Conservation (phyloP, 2,113 vertebrate genomes). For the Corvus moneduloides region DNA sequence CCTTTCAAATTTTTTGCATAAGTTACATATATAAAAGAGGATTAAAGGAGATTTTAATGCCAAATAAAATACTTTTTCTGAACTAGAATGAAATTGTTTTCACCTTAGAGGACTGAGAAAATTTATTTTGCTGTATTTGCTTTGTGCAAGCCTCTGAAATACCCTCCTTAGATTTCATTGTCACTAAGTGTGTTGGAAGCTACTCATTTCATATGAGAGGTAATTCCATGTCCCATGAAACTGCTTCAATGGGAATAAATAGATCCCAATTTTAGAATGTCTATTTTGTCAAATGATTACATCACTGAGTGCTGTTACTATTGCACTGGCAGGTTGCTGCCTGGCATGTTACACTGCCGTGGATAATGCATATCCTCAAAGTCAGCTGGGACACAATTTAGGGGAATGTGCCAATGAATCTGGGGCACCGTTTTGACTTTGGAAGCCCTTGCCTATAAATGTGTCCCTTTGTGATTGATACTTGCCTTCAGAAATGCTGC, state of each 20-base stretch:
- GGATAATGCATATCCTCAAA: not conserved
- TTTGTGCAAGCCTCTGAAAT: not conserved
- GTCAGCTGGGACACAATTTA: fast-evolving
- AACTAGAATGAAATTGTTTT: not conserved
- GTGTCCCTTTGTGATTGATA: not conserved
- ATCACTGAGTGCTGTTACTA: not conserved
- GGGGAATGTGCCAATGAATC: fast-evolving
- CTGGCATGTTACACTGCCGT: not conserved
- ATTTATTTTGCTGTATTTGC: not conserved
- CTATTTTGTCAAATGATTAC: not conserved
- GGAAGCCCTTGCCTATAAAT: not conserved
- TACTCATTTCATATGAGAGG: not conserved
- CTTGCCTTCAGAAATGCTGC: not conserved
- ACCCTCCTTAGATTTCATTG: not conserved
- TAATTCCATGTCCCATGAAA: not conserved
- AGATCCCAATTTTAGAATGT: not conserved
- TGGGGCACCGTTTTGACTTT: not conserved
- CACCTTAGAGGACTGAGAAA: not conserved
- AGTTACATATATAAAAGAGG: not conserved
- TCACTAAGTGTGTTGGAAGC: not conserved
- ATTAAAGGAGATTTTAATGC: not conserved
- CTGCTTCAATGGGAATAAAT: not conserved
- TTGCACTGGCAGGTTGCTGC: not conserved
- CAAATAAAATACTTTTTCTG: not conserved
- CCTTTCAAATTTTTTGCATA: not conserved